Conservation (phyloP, 2,113 vertebrate genomes). For the Syngnathus floridae region DNA sequence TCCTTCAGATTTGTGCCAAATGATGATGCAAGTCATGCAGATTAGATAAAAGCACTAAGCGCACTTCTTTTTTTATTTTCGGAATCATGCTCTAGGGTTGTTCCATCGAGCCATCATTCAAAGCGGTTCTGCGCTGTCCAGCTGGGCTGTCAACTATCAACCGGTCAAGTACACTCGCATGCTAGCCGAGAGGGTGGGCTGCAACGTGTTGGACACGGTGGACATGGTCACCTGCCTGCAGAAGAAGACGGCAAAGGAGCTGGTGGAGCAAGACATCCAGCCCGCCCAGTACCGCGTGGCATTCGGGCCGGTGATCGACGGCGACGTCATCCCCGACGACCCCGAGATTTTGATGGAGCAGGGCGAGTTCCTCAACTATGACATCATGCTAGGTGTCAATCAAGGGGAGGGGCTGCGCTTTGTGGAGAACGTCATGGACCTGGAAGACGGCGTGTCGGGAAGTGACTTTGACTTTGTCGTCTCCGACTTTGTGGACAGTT, state of each 20-base stretch:
- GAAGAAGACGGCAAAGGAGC: conserved; percentile 90
- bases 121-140: conserved; percentile 92
- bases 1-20: conserved; percentile 4
- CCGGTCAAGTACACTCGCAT: conserved; percentile 94
- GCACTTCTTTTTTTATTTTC: conserved; percentile 24
- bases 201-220: conserved; percentile 90
- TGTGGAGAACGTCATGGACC: conserved; percentile 93
- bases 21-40: background rate
- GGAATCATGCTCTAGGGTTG: conserved; percentile 74
- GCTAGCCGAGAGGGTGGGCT: conserved; percentile 94
- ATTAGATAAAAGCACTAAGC: conserved; percentile 15
- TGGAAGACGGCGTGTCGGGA: conserved; percentile 91
- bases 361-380: conserved; percentile 98
- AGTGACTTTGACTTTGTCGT: conserved; percentile 96
- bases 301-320: conserved; percentile 94
- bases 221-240: conserved; percentile 96
- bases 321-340: conserved; percentile 96
- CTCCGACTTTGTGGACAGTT: conserved; percentile 96
- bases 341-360: conserved; percentile 99
- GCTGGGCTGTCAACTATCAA: conserved; percentile 98
- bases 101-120: conserved; percentile 99
- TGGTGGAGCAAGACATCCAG: conserved; percentile 98
- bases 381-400: conserved; percentile 98
- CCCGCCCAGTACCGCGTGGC: conserved; percentile 93
- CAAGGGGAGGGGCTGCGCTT: conserved; percentile 97